Percentiles rank a stretch among this genome's conserved stretches.
Conservation (phyloP, 1,140 invertebrate genomes). For the Eciton burchellii region DNA sequence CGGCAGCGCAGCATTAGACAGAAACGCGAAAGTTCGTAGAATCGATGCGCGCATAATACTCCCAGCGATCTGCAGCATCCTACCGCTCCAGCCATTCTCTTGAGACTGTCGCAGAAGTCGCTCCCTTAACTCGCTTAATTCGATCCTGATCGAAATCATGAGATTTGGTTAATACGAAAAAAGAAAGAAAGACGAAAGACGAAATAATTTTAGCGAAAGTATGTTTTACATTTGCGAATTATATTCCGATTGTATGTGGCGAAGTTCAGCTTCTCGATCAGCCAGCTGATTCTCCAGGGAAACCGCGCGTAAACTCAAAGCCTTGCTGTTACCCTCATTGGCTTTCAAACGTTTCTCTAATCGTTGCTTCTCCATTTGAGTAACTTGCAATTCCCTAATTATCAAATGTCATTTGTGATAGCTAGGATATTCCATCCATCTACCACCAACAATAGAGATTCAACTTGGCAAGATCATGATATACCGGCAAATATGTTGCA, state of each 20-base stretch:
- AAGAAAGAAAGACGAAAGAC: no score
- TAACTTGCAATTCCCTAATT: constrained; percentile 69
- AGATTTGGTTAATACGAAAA: background rate
- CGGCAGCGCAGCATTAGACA: constrained; percentile 69
- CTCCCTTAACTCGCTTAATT: constrained; percentile 78
- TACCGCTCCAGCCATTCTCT: constrained; percentile 78
- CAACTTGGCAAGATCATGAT: background rate
- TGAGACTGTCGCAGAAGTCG: constrained; percentile 74
- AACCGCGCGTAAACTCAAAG: constrained; percentile 59
- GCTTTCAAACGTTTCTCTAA: constrained; percentile 68
- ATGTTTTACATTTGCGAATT: constrained; percentile 76
- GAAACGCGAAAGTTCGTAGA: constrained; percentile 79
- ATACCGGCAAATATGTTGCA: constrained; percentile 74
- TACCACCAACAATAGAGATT: no score
- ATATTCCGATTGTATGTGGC: constrained; percentile 75
- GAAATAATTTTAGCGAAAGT: constrained; percentile 13
- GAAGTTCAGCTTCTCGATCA: constrained; percentile 74
- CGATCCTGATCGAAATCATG: constrained; percentile 64
- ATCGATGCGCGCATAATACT: constrained; percentile 81
- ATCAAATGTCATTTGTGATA: background rate
- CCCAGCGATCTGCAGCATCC: constrained; percentile 81
- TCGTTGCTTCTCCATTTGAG: constrained; percentile 66
- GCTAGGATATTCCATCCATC: background rate
- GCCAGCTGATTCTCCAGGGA: constrained; percentile 75
- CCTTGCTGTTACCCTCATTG: constrained; percentile 67